Percentiles rank a stretch among this genome's conserved stretches.
Evolutionary conservation across 2,888 invertebrate genomes (phyloP).

Genomic region (Polyploca ridens): DNA sequence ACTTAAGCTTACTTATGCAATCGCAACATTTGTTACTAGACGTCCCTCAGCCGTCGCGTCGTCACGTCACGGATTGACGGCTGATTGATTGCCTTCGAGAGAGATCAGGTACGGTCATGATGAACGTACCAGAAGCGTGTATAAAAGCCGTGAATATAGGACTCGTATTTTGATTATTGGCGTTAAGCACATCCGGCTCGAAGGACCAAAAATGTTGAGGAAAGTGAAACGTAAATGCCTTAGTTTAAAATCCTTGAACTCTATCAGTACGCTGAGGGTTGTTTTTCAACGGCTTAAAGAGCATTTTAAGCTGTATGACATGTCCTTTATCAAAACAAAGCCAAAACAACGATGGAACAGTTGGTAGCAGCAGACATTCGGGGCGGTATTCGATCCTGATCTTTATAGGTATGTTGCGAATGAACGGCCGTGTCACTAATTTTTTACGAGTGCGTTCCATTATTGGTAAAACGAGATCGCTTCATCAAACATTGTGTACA

Average conservation of each 20-base stretch:
- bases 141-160: neutral
- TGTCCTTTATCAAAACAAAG: neutral
- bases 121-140: constrained; percentile 15
- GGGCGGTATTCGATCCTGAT: neutral
- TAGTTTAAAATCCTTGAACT: neutral
- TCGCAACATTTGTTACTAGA: neutral
- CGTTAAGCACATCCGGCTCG: neutral
- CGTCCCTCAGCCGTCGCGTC: neutral
- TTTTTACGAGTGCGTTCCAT: constrained; percentile 11
- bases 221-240: neutral
- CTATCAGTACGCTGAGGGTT: neutral
- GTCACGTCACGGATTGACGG: constrained; percentile 28
- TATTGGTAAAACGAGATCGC: constrained; percentile 13
- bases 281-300: neutral
- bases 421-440: constrained; percentile 9
- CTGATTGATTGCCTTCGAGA: constrained; percentile 34
- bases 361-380: neutral
- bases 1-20: constrained; percentile 1
- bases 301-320: neutral
- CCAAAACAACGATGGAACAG: neutral
- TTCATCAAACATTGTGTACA: constrained; percentile 8
- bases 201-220: neutral
- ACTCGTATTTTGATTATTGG: neutral
- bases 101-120: constrained; percentile 30
- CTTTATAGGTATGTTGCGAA: neutral